These are phyloP conservation scores for Hippopotamus amphibius DNA, from an alignment of 2,113 vertebrate genomes.

Conservation along the genomic window DNA sequence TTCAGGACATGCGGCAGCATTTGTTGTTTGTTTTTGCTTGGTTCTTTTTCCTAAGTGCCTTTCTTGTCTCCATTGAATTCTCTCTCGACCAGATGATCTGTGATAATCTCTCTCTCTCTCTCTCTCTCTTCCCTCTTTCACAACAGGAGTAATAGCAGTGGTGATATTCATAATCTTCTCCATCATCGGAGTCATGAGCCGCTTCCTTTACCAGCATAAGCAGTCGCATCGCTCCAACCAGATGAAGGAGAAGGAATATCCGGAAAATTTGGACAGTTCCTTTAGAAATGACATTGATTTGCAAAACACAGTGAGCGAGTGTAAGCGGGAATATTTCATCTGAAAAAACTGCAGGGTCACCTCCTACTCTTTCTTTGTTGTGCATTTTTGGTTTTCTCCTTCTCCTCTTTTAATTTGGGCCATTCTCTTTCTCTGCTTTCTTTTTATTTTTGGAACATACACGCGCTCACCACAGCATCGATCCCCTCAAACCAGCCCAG, in stretches of 20 bases:
- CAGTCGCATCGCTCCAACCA: conserved; percentile 89
- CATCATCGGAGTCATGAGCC: conserved; percentile 92
- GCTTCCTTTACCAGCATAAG: conserved; percentile 95
- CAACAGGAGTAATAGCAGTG: conserved; percentile 93
- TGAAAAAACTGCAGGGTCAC: conserved; percentile 85
- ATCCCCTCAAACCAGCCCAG: conserved; percentile 63
- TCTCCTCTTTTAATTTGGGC: conserved; percentile 55
- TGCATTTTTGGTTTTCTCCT: not conserved
- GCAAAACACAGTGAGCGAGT: conserved; percentile 94
- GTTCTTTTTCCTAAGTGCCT: not conserved
- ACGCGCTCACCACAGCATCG: not conserved
- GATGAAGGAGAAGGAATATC: conserved; percentile 93
- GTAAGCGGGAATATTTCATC: conserved; percentile 98
- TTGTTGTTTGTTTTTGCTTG: not conserved
- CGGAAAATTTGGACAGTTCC: conserved; percentile 91
- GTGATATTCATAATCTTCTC: conserved; percentile 95
- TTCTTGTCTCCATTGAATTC: not conserved
- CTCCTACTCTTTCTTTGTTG: conserved; percentile 60
- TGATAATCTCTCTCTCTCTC: not conserved
- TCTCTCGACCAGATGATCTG: not conserved
- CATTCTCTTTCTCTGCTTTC: conserved; percentile 48
- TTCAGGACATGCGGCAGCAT: not conserved
- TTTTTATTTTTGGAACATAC: conserved; percentile 68
- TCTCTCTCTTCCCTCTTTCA: not conserved
- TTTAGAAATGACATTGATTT: conserved; percentile 95